These are phyloP conservation scores for Redunca redunca DNA, from an alignment of 2,113 vertebrate genomes.

Conservation along the genomic window DNA sequence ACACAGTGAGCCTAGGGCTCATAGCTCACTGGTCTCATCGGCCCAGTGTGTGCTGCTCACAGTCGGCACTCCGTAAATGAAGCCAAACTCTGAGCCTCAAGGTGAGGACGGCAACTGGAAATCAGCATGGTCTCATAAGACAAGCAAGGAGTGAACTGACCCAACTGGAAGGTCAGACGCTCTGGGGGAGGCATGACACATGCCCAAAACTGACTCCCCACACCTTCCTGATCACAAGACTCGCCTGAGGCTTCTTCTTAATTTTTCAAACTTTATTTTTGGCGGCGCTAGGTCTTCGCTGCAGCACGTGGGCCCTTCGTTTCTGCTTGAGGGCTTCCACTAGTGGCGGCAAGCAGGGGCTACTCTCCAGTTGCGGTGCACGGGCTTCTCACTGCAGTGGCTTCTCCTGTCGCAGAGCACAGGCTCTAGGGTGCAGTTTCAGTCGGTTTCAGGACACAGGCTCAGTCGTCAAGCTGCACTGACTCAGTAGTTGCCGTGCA, in stretches of 20 bases:
- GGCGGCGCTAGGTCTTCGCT: neutral
- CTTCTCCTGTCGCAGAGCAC: neutral
- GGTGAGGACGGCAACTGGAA: neutral
- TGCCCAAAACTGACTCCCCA: neutral
- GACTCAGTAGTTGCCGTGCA: fast-evolving
- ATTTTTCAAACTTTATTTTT: neutral
- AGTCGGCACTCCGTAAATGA: neutral
- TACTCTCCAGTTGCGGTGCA: fast-evolving
- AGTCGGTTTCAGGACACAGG: neutral
- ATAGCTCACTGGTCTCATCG: neutral
- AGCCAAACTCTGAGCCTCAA: neutral
- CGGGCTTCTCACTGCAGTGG: neutral
- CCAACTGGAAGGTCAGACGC: neutral
- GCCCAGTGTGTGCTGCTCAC: neutral
- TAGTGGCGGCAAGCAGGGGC: neutral
- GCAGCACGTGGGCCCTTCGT: fast-evolving
- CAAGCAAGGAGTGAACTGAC: neutral
- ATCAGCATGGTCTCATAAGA: neutral
- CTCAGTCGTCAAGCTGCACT: neutral
- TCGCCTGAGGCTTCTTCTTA: neutral
- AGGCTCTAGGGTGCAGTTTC: neutral
- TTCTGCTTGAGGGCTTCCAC: neutral
- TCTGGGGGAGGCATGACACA: neutral
- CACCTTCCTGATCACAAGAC: neutral
- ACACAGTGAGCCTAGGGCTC: no score